Evolutionary conservation across 2,888 invertebrate genomes (phyloP).

Genomic region (Trachelus tabidus): DNA sequence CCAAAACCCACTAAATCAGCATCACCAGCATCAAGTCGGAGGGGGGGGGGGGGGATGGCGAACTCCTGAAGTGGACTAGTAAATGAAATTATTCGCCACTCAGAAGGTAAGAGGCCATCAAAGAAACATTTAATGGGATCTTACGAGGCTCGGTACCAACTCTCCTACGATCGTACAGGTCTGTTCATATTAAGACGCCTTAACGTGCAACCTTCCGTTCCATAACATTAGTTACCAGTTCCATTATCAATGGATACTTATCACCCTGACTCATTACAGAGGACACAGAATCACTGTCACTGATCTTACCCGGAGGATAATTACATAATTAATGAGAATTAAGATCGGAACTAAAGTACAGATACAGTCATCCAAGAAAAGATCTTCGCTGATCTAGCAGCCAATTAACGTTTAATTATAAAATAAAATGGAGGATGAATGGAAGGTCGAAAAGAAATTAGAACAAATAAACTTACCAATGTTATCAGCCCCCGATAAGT

Average conservation of each 20-base stretch:
- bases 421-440: not conserved
- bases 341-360: not conserved
- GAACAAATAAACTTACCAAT: not conserved
- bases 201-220: not conserved
- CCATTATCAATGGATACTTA: not conserved
- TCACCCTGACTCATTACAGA: not conserved
- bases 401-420: not conserved
- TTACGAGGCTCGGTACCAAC: slow-evolving; percentile 39
- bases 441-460: not conserved
- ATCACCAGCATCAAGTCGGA: too few species aligned
- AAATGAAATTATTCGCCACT: slow-evolving; percentile 57
- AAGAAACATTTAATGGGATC: slow-evolving; percentile 52
- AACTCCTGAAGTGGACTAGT: slow-evolving; percentile 48
- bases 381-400: not conserved
- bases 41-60: slow-evolving; percentile 33
- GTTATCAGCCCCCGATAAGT: too few species aligned
- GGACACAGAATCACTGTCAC: not conserved
- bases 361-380: not conserved
- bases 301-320: not conserved
- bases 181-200: not conserved
- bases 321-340: not conserved
- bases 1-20: too few species aligned
- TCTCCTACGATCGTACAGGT: not conserved
- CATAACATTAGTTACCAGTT: not conserved
- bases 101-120: slow-evolving; percentile 50